These are phyloP conservation scores for Gymnopithys bicolor DNA, from an alignment of 2,797 vertebrate genomes.

Conservation along the genomic window DNA sequence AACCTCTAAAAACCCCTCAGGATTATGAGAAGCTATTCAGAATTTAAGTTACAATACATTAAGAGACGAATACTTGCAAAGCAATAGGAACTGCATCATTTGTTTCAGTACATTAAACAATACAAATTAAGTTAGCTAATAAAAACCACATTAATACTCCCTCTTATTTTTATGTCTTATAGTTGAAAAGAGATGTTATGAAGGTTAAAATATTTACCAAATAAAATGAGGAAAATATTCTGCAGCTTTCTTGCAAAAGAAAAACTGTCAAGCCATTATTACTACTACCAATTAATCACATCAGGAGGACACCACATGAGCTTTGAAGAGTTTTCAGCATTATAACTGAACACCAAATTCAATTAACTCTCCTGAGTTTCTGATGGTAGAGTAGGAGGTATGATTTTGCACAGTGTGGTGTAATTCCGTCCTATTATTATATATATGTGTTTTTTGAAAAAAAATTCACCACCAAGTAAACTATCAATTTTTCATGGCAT, in stretches of 20 bases:
- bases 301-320: background rate
- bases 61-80: background rate
- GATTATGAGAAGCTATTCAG: background rate
- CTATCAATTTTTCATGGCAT: background rate
- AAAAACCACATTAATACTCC: background rate
- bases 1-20: background rate
- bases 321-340: background rate
- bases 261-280: background rate
- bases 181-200: background rate
- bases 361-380: background rate
- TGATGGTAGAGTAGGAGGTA: background rate
- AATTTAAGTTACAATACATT: background rate
- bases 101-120: background rate
- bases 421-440: background rate
- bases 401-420: background rate
- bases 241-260: background rate
- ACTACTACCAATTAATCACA: conserved; percentile 22
- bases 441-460: background rate
- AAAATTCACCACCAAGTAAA: background rate
- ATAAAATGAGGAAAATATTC: background rate
- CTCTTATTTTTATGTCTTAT: background rate
- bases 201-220: background rate
- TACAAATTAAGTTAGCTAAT: background rate
- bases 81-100: rapidly evolving
- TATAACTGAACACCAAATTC: background rate